Percentiles rank a stretch among this genome's conserved stretches.
phyloP scores from a whole-genome alignment of 2,888 invertebrate species.

The Hyppa rectilinea region DNA sequence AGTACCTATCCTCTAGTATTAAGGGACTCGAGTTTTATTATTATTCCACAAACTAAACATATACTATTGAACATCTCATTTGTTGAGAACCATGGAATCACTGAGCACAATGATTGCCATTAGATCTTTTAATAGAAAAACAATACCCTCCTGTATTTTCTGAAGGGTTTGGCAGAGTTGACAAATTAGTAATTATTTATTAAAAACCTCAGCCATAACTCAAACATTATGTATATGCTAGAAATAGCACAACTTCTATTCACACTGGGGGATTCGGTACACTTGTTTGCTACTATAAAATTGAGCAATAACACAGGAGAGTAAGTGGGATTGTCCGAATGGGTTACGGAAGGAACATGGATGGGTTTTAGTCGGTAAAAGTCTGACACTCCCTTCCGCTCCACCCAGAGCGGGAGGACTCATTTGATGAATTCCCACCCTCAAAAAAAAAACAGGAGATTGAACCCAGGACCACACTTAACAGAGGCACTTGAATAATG shows the following conservation, averaged over 20 bases:
- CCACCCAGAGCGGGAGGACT: too few relatives aligned
- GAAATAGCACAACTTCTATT: not conserved
- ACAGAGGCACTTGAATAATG: not conserved
- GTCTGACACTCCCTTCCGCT: too few relatives aligned
- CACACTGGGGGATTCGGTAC: too few relatives aligned
- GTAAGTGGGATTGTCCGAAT: too few relatives aligned
- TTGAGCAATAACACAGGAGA: not conserved
- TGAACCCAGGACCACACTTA: not conserved
- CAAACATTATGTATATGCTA: not conserved
- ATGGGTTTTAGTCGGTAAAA: too few relatives aligned
- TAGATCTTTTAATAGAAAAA: not conserved
- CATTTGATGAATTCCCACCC: too few relatives aligned
- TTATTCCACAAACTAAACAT: not conserved
- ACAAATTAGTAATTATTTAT: not conserved
- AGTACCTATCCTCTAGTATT: too few relatives aligned
- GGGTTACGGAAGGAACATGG: too few relatives aligned
- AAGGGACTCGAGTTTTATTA: not conserved
- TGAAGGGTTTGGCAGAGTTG: not conserved
- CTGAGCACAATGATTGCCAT: not conserved
- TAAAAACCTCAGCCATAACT: not conserved
- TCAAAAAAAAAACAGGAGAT: not conserved
- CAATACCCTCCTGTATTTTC: not conserved
- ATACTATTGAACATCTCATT: not conserved
- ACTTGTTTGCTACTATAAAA: not conserved
- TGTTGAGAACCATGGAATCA: not conserved